Base-by-base conservation (phyloP, 2,888 invertebrate species). In the Diabrotica balteata region DNA sequence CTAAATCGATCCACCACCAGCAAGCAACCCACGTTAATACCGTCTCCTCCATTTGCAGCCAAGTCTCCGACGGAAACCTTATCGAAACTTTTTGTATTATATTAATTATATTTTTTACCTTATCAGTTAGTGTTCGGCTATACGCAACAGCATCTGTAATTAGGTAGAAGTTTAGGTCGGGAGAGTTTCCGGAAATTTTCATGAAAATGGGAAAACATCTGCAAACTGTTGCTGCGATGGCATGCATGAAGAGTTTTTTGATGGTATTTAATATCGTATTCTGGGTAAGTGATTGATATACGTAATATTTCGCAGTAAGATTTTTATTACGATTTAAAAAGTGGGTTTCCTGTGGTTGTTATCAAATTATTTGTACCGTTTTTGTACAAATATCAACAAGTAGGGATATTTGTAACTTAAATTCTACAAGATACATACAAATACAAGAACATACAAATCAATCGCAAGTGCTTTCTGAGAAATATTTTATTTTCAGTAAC, bases 211-310 rank as follows among this genome's bases (percentile, higher is more conserved):
- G 89, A n/a, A 90, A 91, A 80, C 88, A 89, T 78, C 86, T 91
- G 74, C 90, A 91, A 82, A 91, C 90, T 73, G 88, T 90, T 72
- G 91, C 93, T 52, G 89, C 91, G 44, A 90, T 92, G 83, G 90
- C 91, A 72, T 93, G 92, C 82, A 88, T 93, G 85, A 94, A 93
- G 82, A 90, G 90, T 1, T 85, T 93, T 51, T 86, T 94, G 70
- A 92, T 93, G 87, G 84, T 91, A 63, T 94, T 93, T 85, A 94
- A 94, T 84, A 87, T 93, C 75, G 84, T 91, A 44, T 93, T 94
- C 84, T 93, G 91, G 93, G 94, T 94, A 84, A 89, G 91, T 86
- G 44, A 10, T 2, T 49, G 32, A 32, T 32, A 4, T 32, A 32
- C 32, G 42, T 62, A 7, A n/a, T 42, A 42, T 11, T 55, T 54